Conservation (phyloP, 2,113 vertebrate genomes). For the Girardinichthys multiradiatus region DNA sequence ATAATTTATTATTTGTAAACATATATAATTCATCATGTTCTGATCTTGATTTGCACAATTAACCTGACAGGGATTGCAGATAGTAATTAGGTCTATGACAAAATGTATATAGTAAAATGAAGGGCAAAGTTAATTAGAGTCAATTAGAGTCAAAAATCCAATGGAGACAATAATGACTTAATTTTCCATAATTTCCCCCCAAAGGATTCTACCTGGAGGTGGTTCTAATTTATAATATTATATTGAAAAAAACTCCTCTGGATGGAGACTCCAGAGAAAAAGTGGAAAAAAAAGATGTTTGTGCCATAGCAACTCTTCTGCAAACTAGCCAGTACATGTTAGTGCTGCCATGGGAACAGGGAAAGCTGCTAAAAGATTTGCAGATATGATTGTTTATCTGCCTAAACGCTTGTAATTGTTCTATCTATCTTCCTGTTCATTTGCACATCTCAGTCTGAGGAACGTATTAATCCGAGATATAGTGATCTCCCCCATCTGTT, state of each 20-base stretch:
- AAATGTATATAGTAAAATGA: too few relatives aligned
- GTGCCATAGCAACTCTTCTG: constrained; percentile 21
- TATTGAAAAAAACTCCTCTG: constrained; percentile 18
- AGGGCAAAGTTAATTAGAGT: too few relatives aligned
- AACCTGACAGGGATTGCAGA: too few relatives aligned
- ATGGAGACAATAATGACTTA: constrained; percentile 21
- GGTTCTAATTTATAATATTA: constrained; percentile 33
- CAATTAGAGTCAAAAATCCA: constrained; percentile 25
- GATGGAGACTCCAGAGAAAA: not conserved
- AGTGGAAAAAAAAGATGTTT: constrained; percentile 8
- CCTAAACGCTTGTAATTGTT: constrained; percentile 17
- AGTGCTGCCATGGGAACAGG: constrained; percentile 68
- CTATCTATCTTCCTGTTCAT: constrained; percentile 13
- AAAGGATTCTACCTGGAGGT: constrained; percentile 21
- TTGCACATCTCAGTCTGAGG: constrained; percentile 31
- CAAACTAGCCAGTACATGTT: constrained; percentile 64
- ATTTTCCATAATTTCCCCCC: constrained; percentile 29
- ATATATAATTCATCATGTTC: too few relatives aligned
- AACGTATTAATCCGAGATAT: constrained; percentile 38
- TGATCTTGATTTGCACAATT: too few relatives aligned
- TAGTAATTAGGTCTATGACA: too few relatives aligned
- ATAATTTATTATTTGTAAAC: too few relatives aligned
- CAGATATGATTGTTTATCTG: constrained; percentile 55
- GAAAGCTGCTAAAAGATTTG: constrained; percentile 56
- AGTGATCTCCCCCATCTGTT: constrained; percentile 38